Percentiles rank a stretch among this genome's conserved stretches.
These are phyloP conservation scores for Lytechinus variegatus DNA, from an alignment of 35 echinoderm and acorn worm genomes.

Conservation along the genomic window DNA sequence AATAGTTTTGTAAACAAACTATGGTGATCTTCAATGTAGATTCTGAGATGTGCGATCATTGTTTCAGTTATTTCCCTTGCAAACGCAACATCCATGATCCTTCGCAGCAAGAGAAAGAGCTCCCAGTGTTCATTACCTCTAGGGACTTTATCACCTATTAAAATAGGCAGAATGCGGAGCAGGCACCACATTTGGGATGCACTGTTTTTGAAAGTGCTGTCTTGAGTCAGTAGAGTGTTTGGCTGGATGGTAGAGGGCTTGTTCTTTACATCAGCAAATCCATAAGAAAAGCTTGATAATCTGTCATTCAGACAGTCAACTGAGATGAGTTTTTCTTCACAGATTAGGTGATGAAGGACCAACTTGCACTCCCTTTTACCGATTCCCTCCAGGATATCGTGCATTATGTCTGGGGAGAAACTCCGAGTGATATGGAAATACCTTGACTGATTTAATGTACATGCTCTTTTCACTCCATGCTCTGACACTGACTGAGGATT, in stretches of 20 bases:
- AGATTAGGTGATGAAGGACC: slow-evolving; percentile 13
- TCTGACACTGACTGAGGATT: slow-evolving; percentile 32
- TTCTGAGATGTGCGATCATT: not conserved
- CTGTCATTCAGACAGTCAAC: slow-evolving; percentile 14
- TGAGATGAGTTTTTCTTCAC: not conserved
- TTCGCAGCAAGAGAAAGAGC: slow-evolving; percentile 5
- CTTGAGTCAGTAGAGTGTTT: slow-evolving; percentile 21
- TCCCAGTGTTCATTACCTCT: slow-evolving; percentile 33
- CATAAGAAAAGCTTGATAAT: not conserved
- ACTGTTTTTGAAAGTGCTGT: slow-evolving; percentile 16
- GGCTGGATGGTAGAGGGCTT: slow-evolving; percentile 2
- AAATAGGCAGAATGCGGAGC: slow-evolving; percentile 14
- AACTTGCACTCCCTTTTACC: slow-evolving; percentile 50
- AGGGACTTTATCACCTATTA: not conserved
- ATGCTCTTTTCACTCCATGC: slow-evolving; percentile 37
- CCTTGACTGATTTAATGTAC: slow-evolving; percentile 32
- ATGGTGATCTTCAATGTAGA: not conserved
- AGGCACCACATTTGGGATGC: not conserved
- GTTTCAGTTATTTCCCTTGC: not conserved
- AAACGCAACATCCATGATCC: slow-evolving; percentile 5
- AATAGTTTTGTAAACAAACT: not conserved
- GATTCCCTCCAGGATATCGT: slow-evolving; percentile 45
- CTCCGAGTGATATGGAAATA: slow-evolving; percentile 43
- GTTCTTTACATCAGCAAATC: slow-evolving; percentile 29
- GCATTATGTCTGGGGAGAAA: slow-evolving; percentile 36